A percentile compares a stretch with the other conserved stretches of the same genome.
Evolutionary conservation across 1,140 invertebrate genomes (phyloP).

Genomic region (Ectropis grisescens): DNA sequence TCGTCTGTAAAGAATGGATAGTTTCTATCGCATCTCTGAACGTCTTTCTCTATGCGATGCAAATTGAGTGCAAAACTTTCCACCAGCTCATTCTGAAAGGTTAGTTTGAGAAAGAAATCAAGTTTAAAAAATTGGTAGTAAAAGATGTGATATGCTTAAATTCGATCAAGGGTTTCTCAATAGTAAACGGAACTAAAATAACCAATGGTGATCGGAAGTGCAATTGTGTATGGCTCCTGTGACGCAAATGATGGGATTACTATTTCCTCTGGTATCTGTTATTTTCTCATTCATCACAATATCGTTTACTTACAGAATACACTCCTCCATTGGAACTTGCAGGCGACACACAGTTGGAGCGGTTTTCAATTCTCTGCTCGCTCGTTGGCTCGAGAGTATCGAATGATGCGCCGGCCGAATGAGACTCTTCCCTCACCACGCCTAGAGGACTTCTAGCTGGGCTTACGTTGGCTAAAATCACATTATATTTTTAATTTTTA

Average conservation of each 20-base stretch:
- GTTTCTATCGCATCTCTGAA: constrained; percentile 94
- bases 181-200: too few relatives aligned
- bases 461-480: constrained; percentile 43
- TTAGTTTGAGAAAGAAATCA: background rate
- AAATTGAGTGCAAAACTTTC: constrained; percentile 92
- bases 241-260: too few relatives aligned
- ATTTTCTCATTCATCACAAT: too few relatives aligned
- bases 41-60: constrained; percentile 96
- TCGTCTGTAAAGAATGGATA: constrained; percentile 90
- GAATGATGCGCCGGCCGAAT: constrained; percentile 58
- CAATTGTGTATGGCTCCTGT: too few relatives aligned
- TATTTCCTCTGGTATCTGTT: too few relatives aligned
- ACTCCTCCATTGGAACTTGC: constrained; percentile 89
- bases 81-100: constrained; percentile 81
- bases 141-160: too few relatives aligned
- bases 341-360: constrained; percentile 78
- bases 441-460: constrained; percentile 59
- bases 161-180: too few relatives aligned
- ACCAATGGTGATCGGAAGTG: too few relatives aligned
- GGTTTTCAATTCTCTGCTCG: constrained; percentile 37
- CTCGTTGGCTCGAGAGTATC: constrained; percentile 54
- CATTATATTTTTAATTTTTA: constrained; percentile 5
- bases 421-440: constrained; percentile 57
- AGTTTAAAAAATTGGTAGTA: background rate
- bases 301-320: constrained; percentile 84